Conservation (phyloP, 2,888 invertebrate genomes). For the Lochmaea capreae region DNA sequence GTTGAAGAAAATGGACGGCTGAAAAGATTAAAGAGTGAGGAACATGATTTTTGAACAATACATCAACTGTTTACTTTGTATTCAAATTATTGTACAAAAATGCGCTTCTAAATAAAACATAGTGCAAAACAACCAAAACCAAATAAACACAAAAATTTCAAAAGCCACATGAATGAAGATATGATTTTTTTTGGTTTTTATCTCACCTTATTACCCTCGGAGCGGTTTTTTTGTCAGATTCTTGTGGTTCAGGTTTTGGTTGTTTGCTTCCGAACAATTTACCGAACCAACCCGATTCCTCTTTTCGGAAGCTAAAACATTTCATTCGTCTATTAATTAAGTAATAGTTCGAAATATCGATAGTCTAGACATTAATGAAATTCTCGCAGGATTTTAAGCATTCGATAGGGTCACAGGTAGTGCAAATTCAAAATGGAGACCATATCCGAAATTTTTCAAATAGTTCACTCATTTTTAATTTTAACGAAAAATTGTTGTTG, state of each 20-base stretch:
- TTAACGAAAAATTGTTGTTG: no score
- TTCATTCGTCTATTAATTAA: background rate
- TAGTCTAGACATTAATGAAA: no score
- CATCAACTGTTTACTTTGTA: background rate
- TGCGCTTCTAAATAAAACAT: background rate
- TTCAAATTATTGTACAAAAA: background rate
- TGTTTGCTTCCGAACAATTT: constrained; percentile 69
- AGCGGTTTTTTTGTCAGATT: constrained; percentile 59
- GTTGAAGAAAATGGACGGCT: no score
- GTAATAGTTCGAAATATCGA: no score
- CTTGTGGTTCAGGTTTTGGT: constrained; percentile 51
- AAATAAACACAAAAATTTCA: constrained; percentile 22
- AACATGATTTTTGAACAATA: no score
- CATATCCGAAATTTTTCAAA: no score
- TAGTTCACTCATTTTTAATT: no score
- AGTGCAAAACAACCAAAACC: constrained; percentile 32
- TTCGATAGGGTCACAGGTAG: no score
- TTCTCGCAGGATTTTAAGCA: no score
- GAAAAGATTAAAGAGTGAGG: no score
- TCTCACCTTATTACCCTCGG: constrained; percentile 66
- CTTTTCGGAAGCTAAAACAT: constrained; percentile 53
- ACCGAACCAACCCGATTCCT: constrained; percentile 69
- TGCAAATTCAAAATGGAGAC: no score
- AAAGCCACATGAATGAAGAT: constrained; percentile 48
- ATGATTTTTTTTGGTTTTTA: constrained; percentile 47